A percentile compares a stretch with the other conserved stretches of the same genome.
phyloP scores from a whole-genome alignment of 37 sponge, comb jelly and placozoan genomes.

The Beroe ovata region DNA sequence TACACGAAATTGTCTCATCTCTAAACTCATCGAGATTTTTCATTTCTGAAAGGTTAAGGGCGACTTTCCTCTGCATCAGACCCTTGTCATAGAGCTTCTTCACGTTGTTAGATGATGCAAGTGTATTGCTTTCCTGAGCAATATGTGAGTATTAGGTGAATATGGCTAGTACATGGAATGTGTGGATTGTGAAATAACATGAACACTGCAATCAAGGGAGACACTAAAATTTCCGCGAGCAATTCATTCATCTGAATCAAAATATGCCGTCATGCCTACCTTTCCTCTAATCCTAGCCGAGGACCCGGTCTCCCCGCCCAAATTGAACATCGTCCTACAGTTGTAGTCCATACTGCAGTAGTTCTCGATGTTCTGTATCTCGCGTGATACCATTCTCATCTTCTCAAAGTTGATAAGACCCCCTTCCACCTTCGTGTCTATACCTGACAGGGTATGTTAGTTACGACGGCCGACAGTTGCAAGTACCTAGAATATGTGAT shows the following conservation, averaged over 20 bases:
- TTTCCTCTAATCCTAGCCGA: conserved; percentile 4
- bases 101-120: not conserved
- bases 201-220: too few relatives aligned
- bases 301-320: conserved; percentile 40
- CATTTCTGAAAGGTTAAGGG: conserved; percentile 45
- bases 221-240: too few relatives aligned
- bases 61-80: conserved; percentile 54
- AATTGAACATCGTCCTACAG: conserved; percentile 45
- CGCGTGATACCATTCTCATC: conserved; percentile 65
- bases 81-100: conserved; percentile 68
- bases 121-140: conserved; percentile 24
- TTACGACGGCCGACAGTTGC: too few relatives aligned
- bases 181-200: too few relatives aligned
- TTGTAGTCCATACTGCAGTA: conserved; percentile 63
- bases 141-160: too few relatives aligned
- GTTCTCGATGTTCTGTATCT: conserved; percentile 53
- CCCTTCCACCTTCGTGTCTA: conserved; percentile 66
- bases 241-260: too few relatives aligned
- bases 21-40: conserved; percentile 4
- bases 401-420: conserved; percentile 70
- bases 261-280: too few relatives aligned
- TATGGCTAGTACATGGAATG: too few relatives aligned
- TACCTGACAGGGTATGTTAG: too few relatives aligned
- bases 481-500: too few relatives aligned
- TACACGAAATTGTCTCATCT: not conserved